Percentiles rank a stretch among this genome's conserved stretches.
phyloP scores from a whole-genome alignment of 2,888 invertebrate genomes.

The Neoitamus cyanurus region DNA sequence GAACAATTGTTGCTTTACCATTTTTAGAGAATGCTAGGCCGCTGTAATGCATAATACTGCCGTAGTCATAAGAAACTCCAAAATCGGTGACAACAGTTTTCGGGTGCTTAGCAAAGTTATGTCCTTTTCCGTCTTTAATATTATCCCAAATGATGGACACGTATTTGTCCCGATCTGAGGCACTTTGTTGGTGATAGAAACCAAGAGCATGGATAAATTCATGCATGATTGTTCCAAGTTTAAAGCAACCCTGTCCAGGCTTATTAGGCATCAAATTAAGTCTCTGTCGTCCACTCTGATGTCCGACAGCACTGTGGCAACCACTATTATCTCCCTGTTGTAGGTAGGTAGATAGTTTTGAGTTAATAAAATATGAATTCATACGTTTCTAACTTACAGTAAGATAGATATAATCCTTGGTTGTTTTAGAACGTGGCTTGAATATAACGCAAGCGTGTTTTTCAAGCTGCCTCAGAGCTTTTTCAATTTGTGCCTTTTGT shows the following conservation, averaged over 20 bases:
- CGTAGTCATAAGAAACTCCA: constrained; percentile 76
- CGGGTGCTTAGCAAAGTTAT: constrained; percentile 75
- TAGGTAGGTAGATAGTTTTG: not conserved
- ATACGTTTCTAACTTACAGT: not conserved
- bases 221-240: constrained; percentile 76
- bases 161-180: constrained; percentile 80
- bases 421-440: constrained; percentile 66
- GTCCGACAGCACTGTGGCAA: constrained; percentile 82
- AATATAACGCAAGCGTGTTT: constrained; percentile 74
- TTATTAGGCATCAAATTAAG: not conserved
- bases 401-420: not conserved
- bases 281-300: constrained; percentile 66
- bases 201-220: constrained; percentile 84
- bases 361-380: not conserved
- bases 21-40: constrained; percentile 76
- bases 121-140: constrained; percentile 67
- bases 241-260: constrained; percentile 65
- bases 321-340: constrained; percentile 67
- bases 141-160: constrained; percentile 81
- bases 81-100: constrained; percentile 74
- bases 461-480: constrained; percentile 72
- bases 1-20: constrained; percentile 74
- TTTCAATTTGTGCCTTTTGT: constrained; percentile 68
- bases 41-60: constrained; percentile 80
- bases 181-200: constrained; percentile 86